Conservation (phyloP, 2,113 vertebrate genomes). For the Psettodes erumei region DNA sequence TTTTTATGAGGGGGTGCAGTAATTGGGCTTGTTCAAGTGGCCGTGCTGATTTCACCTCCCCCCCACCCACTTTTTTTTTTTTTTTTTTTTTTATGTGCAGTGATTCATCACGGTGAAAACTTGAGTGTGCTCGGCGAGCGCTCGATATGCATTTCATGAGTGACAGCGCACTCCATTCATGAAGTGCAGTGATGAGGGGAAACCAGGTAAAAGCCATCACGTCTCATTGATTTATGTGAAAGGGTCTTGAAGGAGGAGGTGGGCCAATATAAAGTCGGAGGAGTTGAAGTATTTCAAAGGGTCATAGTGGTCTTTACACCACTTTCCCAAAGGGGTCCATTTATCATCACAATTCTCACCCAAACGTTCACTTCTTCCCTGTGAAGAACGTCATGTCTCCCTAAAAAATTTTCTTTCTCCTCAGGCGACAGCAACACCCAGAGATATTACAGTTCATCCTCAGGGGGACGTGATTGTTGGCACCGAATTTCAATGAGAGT, state of each 20-base stretch:
- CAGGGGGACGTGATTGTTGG: too few species aligned
- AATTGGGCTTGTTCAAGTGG: slow-evolving; percentile 58
- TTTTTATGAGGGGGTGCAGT: slow-evolving; percentile 41
- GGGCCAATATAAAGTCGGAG: background rate
- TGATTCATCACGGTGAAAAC: slow-evolving; percentile 44
- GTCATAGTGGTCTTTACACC: background rate
- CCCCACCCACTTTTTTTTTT: slow-evolving; percentile 37
- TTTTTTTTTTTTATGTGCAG: slow-evolving; percentile 40
- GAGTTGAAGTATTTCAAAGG: background rate
- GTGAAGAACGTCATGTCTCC: too few species aligned
- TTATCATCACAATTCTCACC: background rate
- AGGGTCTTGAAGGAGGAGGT: background rate
- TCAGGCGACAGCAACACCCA: too few species aligned
- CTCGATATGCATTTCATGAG: slow-evolving; percentile 4
- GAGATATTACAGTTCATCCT: too few species aligned
- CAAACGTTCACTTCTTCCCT: background rate
- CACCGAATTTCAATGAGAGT: too few species aligned
- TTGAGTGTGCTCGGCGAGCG: slow-evolving; percentile 5
- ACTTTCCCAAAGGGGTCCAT: background rate
- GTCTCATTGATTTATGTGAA: background rate
- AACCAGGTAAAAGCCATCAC: slow-evolving; percentile 16
- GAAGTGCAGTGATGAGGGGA: slow-evolving; percentile 17
- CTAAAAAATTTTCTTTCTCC: too few species aligned
- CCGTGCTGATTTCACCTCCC: slow-evolving; percentile 42
- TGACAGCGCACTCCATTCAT: slow-evolving; percentile 15